A percentile compares a stretch with the other conserved stretches of the same genome.
Evolutionary conservation across 2,888 invertebrate genomes (phyloP).

Genomic region (Cryptus armator): DNA sequence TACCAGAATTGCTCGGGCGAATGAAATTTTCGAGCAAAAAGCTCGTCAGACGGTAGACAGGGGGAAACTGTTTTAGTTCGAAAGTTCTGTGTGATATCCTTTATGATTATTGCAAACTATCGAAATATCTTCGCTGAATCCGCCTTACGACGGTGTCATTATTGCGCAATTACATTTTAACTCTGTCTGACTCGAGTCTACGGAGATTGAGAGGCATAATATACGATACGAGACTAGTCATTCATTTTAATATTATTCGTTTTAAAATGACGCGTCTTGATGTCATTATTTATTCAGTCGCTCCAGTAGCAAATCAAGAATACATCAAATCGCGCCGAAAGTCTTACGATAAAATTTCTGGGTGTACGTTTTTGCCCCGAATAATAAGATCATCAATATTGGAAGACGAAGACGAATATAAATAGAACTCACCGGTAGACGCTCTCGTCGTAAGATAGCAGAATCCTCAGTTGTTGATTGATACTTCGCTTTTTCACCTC

Average conservation of each 20-base stretch:
- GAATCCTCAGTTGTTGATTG: conserved; percentile 93
- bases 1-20: conserved; percentile 5
- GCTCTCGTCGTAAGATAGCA: conserved; percentile 94
- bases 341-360: background rate
- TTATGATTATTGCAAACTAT: conserved; percentile 24
- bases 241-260: conserved; percentile 3
- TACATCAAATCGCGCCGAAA: conserved; percentile 4
- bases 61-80: background rate
- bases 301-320: conserved; percentile 41
- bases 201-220: conserved; percentile 22
- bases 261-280: conserved; percentile 40
- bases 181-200: background rate
- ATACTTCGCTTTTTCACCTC: conserved; percentile 92
- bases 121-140: background rate
- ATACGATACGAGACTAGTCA: conserved; percentile 12
- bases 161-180: conserved; percentile 38
- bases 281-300: conserved; percentile 41
- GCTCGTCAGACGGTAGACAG: background rate
- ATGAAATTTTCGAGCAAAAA: conserved; percentile 23
- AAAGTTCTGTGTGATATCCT: conserved; percentile 5
- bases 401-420: conserved; percentile 38
- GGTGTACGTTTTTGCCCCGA: conserved; percentile 24
- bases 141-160: background rate
- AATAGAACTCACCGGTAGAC: conserved; percentile 91
- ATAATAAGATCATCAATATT: conserved; percentile 17